A percentile compares a stretch with the other conserved stretches of the same genome.
Conservation (phyloP, 2,113 vertebrate genomes). For the Sapayoa aenigma region DNA sequence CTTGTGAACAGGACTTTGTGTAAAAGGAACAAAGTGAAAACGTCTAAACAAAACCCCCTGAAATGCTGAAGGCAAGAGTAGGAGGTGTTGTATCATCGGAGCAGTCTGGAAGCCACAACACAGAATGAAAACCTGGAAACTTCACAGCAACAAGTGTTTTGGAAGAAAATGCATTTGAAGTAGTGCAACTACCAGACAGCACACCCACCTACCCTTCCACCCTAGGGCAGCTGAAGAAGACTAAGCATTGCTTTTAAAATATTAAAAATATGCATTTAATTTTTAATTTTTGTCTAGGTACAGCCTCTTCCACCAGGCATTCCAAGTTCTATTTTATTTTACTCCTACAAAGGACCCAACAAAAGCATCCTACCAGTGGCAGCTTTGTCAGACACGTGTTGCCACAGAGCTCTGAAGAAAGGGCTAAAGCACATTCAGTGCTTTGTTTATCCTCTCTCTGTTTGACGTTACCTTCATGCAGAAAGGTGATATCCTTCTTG, state of each 20-base stretch:
- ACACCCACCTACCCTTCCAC: neutral
- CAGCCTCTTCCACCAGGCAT: neutral
- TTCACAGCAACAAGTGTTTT: neutral
- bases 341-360: neutral
- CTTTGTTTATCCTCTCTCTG: neutral
- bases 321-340: neutral
- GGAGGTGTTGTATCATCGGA: neutral
- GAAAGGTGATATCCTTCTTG: conserved; percentile 98
- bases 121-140: neutral
- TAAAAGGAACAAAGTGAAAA: neutral
- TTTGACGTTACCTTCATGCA: conserved; percentile 88
- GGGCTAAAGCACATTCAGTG: neutral
- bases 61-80: neutral
- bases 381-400: neutral
- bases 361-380: neutral
- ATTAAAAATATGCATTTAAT: neutral
- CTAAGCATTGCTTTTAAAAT: neutral
- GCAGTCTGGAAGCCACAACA: neutral
- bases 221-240: neutral
- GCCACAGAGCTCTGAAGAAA: neutral
- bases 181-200: neutral
- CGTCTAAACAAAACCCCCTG: neutral
- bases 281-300: neutral
- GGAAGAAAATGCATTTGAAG: neutral
- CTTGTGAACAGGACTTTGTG: neutral